These are phyloP conservation scores for Nasalis larvatus DNA, from an alignment of 2,113 vertebrate species.

Conservation along the genomic window DNA sequence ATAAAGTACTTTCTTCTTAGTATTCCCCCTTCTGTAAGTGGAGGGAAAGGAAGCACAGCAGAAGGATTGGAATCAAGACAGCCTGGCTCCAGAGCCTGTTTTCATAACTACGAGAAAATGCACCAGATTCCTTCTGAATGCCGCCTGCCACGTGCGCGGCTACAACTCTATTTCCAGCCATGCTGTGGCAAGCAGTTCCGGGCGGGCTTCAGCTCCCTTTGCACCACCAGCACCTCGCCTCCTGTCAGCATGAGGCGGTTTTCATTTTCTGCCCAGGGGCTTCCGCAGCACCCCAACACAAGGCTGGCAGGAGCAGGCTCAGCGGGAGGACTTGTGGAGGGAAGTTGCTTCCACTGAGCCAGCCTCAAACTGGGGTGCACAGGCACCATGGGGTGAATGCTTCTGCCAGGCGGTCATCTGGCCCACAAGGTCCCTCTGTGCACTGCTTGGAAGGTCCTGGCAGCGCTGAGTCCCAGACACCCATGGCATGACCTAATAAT, in stretches of 20 bases:
- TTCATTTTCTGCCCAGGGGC: neutral
- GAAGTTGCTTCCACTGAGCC: neutral
- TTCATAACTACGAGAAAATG: neutral
- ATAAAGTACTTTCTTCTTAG: neutral
- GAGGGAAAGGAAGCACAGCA: neutral
- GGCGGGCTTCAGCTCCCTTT: neutral
- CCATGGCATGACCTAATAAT: neutral
- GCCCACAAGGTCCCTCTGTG: neutral
- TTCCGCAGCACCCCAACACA: neutral
- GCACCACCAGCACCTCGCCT: neutral
- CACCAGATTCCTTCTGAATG: neutral
- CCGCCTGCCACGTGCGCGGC: neutral
- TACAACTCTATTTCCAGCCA: slow-evolving; percentile 10
- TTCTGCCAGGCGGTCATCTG: neutral
- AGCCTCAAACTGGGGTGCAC: accelerated
- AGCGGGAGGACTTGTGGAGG: neutral
- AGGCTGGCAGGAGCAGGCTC: neutral
- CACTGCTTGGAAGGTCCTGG: no score
- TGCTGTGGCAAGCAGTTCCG: neutral
- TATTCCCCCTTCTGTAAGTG: neutral
- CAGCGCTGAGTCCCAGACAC: neutral
- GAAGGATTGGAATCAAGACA: neutral
- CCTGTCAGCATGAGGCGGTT: neutral
- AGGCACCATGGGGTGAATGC: no score
- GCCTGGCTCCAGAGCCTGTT: neutral